phyloP scores from a whole-genome alignment of 1,140 invertebrate species.

The Drosophila triauraria region DNA sequence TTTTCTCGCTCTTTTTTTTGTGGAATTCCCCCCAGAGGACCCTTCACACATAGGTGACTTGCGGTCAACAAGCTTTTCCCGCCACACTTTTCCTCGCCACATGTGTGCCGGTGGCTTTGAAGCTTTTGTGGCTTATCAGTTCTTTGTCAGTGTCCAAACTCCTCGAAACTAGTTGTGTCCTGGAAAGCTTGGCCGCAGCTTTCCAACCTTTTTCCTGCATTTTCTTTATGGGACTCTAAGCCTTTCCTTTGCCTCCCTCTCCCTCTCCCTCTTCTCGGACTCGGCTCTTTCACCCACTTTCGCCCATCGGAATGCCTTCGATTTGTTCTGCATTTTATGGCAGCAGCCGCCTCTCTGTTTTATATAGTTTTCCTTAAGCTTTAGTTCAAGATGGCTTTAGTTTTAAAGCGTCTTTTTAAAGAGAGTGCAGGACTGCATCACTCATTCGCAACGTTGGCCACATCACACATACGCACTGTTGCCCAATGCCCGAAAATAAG shows the following conservation, averaged over 20 bases:
- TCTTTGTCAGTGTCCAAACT: constrained; percentile 37
- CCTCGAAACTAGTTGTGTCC: constrained; percentile 26
- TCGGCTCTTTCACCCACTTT: neutral
- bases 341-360: neutral
- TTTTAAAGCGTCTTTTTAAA: neutral
- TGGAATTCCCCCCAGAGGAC: no score
- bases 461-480: constrained; percentile 5
- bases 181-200: constrained; percentile 39
- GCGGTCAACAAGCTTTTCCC: constrained; percentile 46
- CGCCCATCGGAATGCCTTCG: neutral
- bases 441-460: neutral
- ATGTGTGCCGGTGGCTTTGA: constrained; percentile 33
- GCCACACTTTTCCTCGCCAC: constrained; percentile 1
- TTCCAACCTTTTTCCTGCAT: constrained; percentile 20
- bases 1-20: neutral
- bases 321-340: constrained; percentile 17
- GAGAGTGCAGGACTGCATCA: neutral
- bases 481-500: neutral
- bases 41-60: constrained; percentile 6
- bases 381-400: neutral
- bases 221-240: constrained; percentile 19
- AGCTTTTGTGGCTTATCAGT: constrained; percentile 52
- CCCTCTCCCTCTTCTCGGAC: no score
- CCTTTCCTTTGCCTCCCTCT: constrained; percentile 2
- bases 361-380: neutral